These are phyloP conservation scores for Bombyx huttoni DNA, from an alignment of 2,888 invertebrate genomes.

Conservation along the genomic window DNA sequence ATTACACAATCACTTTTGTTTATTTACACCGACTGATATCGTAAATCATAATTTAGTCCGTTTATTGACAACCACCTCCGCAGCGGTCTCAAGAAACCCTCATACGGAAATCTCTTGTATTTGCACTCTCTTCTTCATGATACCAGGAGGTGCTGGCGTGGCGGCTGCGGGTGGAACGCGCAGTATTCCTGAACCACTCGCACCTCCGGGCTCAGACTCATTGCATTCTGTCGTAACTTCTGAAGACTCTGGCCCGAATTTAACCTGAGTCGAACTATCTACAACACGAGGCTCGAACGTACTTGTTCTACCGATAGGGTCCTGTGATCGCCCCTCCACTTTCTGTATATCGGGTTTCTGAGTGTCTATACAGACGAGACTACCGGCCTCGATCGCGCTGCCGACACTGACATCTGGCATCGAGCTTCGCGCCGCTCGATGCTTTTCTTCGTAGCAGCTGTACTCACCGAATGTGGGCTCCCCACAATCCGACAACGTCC, in stretches of 20 bases:
- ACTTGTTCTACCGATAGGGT: slow-evolving; percentile 54
- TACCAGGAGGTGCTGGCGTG: slow-evolving; percentile 78
- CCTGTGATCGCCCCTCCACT: slow-evolving; percentile 44
- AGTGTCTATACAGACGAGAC: slow-evolving; percentile 66
- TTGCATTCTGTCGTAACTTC: slow-evolving; percentile 57
- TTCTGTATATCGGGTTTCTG: slow-evolving; percentile 67
- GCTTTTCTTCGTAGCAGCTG: slow-evolving; percentile 77
- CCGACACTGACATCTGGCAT: slow-evolving; percentile 74
- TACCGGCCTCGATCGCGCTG: slow-evolving; percentile 74
- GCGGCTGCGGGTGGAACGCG: slow-evolving; percentile 51
- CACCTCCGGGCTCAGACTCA: slow-evolving; percentile 52
- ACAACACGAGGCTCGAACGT: slow-evolving; percentile 64
- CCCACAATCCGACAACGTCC: slow-evolving; percentile 67
- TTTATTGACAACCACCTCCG: slow-evolving; percentile 57
- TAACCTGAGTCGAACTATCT: slow-evolving; percentile 67
- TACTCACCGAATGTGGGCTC: slow-evolving; percentile 75
- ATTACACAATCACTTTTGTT: slow-evolving; percentile 8
- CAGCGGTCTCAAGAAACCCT: slow-evolving; percentile 58
- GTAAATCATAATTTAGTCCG: slow-evolving; percentile 54
- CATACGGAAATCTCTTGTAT: slow-evolving; percentile 94
- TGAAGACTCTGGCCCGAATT: slow-evolving; percentile 56
- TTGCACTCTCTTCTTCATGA: slow-evolving; percentile 91
- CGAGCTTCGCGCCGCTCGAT: slow-evolving; percentile 70
- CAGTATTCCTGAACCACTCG: slow-evolving; percentile 58
- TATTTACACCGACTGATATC: slow-evolving; percentile 20